Conservation (phyloP, 2,113 vertebrate species). For the Vimba vimba region DNA sequence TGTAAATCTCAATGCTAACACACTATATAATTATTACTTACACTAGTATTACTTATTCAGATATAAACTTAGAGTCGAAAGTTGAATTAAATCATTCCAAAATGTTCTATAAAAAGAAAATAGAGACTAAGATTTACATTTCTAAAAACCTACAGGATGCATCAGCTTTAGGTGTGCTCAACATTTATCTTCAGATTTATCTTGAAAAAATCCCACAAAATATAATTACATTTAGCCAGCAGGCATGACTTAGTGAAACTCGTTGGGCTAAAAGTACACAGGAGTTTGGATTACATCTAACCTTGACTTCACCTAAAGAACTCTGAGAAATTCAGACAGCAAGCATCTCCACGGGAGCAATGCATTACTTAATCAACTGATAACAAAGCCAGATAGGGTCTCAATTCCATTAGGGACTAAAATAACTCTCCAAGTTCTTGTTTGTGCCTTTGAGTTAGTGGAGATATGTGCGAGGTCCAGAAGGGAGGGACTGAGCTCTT, state of each 20-base stretch:
- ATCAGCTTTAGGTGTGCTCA: background rate
- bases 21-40: background rate
- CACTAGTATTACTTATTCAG: background rate
- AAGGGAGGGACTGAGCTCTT: constrained; percentile 37
- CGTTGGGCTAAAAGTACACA: background rate
- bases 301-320: constrained; percentile 73
- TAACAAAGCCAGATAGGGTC: constrained; percentile 72
- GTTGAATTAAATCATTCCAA: background rate
- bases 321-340: constrained; percentile 61
- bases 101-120: background rate
- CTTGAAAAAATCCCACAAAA: background rate
- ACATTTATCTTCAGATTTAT: constrained; percentile 16
- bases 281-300: constrained; percentile 74
- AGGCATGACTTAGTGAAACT: constrained; percentile 25
- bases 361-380: constrained; percentile 77
- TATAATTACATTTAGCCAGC: constrained; percentile 27
- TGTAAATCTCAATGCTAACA: background rate
- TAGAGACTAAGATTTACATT: background rate
- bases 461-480: constrained; percentile 54
- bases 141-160: background rate
- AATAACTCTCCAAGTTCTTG: constrained; percentile 68
- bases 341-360: constrained; percentile 61
- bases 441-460: constrained; percentile 60
- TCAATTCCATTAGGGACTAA: constrained; percentile 71
- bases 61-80: background rate